These are phyloP conservation scores for Dipodomys stephensi DNA, from an alignment of 2,113 vertebrate species.

Conservation along the genomic window DNA sequence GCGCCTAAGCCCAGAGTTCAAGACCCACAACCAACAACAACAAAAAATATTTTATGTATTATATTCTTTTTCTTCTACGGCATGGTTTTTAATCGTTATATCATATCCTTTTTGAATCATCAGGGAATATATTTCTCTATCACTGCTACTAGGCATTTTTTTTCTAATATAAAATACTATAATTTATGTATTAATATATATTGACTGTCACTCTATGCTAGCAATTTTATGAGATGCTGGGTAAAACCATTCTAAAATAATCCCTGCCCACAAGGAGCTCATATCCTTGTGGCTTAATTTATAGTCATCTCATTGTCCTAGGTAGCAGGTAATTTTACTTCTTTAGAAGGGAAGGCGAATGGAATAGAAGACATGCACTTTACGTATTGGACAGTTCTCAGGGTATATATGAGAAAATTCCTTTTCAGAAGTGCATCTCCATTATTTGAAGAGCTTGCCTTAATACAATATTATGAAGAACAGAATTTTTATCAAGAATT, in stretches of 20 bases:
- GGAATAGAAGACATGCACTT: neutral
- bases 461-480: neutral
- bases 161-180: constrained; percentile 32
- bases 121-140: constrained; percentile 1
- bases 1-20: too few relatives aligned
- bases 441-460: neutral
- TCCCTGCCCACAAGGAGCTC: neutral
- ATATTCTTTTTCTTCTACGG: neutral
- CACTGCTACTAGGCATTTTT: neutral
- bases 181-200: neutral
- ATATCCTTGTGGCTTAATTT: neutral
- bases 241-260: neutral
- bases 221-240: neutral
- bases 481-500: neutral
- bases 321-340: neutral
- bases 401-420: neutral
- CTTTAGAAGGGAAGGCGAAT: neutral
- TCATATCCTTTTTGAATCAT: constrained; percentile 5
- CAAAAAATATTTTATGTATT: neutral
- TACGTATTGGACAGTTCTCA: neutral
- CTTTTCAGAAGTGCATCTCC: neutral
- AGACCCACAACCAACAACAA: neutral
- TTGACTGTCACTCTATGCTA: neutral
- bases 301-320: neutral
- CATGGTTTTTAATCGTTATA: constrained; percentile 16